Evolutionary conservation across 2,797 vertebrate genomes (phyloP), one percentile per base, ranked within the genome.

Genomic region (Sebastes iracundus): DNA sequence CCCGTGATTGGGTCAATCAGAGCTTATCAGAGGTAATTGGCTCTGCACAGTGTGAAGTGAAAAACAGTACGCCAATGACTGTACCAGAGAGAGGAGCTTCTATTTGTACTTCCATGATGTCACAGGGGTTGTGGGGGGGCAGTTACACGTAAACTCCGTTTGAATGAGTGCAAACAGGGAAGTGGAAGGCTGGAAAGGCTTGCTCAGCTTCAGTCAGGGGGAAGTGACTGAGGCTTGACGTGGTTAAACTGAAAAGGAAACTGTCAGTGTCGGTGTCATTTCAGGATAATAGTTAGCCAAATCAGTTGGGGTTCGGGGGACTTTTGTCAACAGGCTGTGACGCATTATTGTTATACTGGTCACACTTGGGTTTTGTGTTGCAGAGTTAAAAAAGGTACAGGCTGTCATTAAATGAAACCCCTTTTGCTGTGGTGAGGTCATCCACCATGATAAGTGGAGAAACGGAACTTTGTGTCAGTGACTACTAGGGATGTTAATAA

Each of bases 131-230:
- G 28, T 23, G 5, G n/a, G 20, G 20, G 59, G 22, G 10, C n/a
- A n/a, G 23, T 27, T 55, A 1, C 1, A 52, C 14, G 30, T 49
- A 61, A 74, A 65, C 18, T 18, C 32, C 35, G 2, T 60, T 35
- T 42, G 27, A 52, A n/a, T 35, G 5, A 46, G 60, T 35, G 61
- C 27, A 35, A 86, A 88, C 35, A 60, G 70, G 71, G 84, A 85
- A 85, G 81, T 80, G 76, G 72, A 64, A 38, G 77, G 33, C 60
- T 87, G 72, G 75, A 88, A 87, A 87, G 53, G 60, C 66, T 83
- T 75, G 75, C 75, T 81, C 82, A 83, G 84, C 33, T 23, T 75
- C 63, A 64, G 52, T 78, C 46, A 69, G 33, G 75, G 67, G 77
- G 85, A 88, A 84, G 55, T 85, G 18, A 72, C 10, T 30, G 70